These are phyloP conservation scores for Anhinga rufa DNA, from an alignment of 2,113 vertebrate genomes.

Conservation along the genomic window DNA sequence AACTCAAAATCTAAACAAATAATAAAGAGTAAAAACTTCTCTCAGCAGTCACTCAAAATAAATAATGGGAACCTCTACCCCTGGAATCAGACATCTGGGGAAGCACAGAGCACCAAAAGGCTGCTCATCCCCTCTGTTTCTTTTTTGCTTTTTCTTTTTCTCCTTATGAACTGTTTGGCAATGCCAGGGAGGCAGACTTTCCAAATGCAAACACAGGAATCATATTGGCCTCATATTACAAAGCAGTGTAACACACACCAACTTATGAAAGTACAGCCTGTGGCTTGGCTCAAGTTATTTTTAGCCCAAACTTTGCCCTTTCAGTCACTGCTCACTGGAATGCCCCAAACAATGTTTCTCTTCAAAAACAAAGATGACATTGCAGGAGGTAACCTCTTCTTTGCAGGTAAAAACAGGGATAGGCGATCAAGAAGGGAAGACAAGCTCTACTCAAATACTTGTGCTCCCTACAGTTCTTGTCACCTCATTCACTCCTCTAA, in stretches of 20 bases:
- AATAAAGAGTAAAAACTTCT: not conserved
- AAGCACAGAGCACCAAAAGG: not conserved
- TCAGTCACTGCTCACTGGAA: not conserved
- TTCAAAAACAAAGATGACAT: not conserved
- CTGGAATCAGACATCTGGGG: not conserved
- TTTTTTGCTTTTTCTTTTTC: not conserved
- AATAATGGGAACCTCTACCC: not conserved
- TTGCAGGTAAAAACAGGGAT: not conserved
- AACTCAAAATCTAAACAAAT: not conserved
- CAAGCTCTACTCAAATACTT: not conserved
- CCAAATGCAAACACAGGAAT: not conserved
- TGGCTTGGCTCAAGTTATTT: not conserved
- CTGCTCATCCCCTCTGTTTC: not conserved
- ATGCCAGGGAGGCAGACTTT: not conserved
- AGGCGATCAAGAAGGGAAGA: not conserved
- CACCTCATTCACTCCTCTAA: not conserved
- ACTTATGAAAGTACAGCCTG: not conserved
- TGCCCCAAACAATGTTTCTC: not conserved
- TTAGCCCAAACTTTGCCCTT: slow-evolving; percentile 41
- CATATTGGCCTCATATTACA: not conserved
- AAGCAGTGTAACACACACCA: not conserved
- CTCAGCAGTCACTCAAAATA: not conserved
- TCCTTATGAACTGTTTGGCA: not conserved
- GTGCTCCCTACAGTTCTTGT: not conserved
- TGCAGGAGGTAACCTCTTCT: not conserved